Base-by-base conservation (phyloP, 2,888 invertebrate genomes). In the Diplazon laetatorius region DNA sequence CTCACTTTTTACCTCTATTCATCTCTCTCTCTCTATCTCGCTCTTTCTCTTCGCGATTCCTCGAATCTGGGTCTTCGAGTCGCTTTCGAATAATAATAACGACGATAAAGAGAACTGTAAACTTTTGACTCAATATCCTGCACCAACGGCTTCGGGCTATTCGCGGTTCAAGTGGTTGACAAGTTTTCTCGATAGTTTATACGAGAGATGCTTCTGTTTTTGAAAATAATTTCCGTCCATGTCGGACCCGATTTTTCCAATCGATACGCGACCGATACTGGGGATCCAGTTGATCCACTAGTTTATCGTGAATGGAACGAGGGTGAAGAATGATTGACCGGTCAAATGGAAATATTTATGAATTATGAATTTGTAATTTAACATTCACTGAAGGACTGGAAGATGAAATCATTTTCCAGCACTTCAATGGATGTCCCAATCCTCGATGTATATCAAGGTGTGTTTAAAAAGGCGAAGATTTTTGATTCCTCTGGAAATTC, bases 51-150 rank as follows among this genome's bases (percentile, higher is more conserved):
- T 30, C 30, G n/a, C 22, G 60, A 30, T 71, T 59, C 25, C 57
- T 44, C 18, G 37, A 60, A 65, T 66, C 50, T 72, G 44, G 66
- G 30, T 57, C 68, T 72, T 44, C 20, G 37, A 66, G 37, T 30
- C 18, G 52, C 62, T 62, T 30, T 52, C 39, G 37, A 42, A 62
- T 52, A 25, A 62, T 52, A 25, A 37, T 39, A 39, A 66, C 25
- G 39, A 50, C 52, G 20, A 66, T 52, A 42, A 48, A 37, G 16
- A 66, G 50, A 22, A 25, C 14, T 30, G 37, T 2, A 39, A 37
- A 37, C 66, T 20, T 66, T 52, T 39, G 39, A 25, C 52, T 37
- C 22, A 16, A 66, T 22, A 66, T 66, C 22, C 22, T 10, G 39
- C 9, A 14, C 16, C 25, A 39, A 39, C 18, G 9, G 37, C 48